These are phyloP conservation scores for Anastrepha ludens DNA, from an alignment of 1,140 invertebrate genomes.

Conservation along the genomic window DNA sequence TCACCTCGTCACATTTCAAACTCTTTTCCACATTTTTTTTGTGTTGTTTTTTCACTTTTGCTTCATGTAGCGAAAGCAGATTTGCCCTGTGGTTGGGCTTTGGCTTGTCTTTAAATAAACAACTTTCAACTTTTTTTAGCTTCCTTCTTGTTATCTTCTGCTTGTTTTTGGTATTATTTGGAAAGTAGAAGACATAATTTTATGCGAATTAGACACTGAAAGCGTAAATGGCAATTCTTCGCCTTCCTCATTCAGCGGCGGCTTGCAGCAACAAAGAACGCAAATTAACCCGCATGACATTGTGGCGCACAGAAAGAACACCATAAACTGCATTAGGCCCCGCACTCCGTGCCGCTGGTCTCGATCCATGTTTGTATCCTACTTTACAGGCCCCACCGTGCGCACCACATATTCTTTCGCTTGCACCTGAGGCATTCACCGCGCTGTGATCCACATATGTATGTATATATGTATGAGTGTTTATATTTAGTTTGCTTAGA, in stretches of 20 bases:
- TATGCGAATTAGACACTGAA: constrained; percentile 34
- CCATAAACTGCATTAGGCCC: constrained; percentile 19
- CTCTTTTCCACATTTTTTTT: constrained; percentile 7
- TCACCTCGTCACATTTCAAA: constrained; percentile 41
- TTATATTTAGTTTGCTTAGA: constrained; percentile 10
- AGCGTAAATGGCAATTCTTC: neutral
- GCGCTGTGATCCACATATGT: neutral
- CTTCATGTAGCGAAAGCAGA: constrained; percentile 30
- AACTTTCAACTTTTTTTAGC: neutral
- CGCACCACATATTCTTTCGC: constrained; percentile 15
- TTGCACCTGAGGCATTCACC: constrained; percentile 21
- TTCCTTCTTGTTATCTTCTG: neutral
- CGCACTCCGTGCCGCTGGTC: neutral
- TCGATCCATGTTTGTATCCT: too few species aligned
- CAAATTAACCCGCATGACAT: constrained; percentile 41
- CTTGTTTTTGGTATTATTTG: constrained; percentile 14
- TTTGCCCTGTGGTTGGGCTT: constrained; percentile 10
- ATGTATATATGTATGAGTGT: neutral
- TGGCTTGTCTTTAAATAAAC: constrained; percentile 14
- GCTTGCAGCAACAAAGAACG: neutral
- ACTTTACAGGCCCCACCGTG: neutral
- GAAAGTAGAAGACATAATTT: constrained; percentile 39
- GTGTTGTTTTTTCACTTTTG: neutral
- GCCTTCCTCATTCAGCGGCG: neutral
- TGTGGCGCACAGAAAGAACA: neutral